Evolutionary conservation across 2,797 vertebrate genomes (phyloP), one percentile per base, ranked within the genome.

Genomic region (Sylvia borin): DNA sequence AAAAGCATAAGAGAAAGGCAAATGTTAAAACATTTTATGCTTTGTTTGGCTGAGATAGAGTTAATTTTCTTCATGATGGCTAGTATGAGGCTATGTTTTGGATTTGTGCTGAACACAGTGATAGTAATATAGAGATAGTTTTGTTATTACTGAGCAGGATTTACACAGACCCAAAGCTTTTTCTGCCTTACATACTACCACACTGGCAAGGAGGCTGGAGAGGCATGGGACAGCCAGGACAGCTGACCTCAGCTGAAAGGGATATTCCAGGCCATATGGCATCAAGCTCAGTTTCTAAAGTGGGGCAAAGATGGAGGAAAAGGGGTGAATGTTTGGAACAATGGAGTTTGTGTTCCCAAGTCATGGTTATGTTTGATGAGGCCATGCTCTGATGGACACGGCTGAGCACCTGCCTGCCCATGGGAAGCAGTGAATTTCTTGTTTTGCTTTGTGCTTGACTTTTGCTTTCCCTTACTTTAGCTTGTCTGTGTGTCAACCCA

Each of bases 301-400:
- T 9, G 13, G 6, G 5, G 17, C 2, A 5, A 42, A 61, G 25
- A 26, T 47, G 17, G 17, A 53, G 18, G 31, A 74, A 54, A 36
- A 60, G 21, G 15, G 4, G 12, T 3, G 6, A 40, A 42, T 14
- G 13, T 36, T 75, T 61, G 34, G 5, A 61, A 5, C 9, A 17
- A 48, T 31, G 10, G 5, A 32, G 4, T 48, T 48, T 42, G 9
- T 54, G 21, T 13, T 74, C 55, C 34, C 42, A 27, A 27, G 29
- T 31, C 17, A 42, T 1, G 0, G 4, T 32, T 34, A 22, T 0
- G 1, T 60, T 20, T 26, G 21, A 40, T 60, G 25, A 9, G 38
- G 7, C 20, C 5, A 16, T 66, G 38, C 7, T 66, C 10, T 53
- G 20, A n/a, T 32, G 17, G 34, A 31, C 21, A 40, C 38, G 53